Conservation (phyloP, 2,797 vertebrate species). For the Esox masquinongy region DNA sequence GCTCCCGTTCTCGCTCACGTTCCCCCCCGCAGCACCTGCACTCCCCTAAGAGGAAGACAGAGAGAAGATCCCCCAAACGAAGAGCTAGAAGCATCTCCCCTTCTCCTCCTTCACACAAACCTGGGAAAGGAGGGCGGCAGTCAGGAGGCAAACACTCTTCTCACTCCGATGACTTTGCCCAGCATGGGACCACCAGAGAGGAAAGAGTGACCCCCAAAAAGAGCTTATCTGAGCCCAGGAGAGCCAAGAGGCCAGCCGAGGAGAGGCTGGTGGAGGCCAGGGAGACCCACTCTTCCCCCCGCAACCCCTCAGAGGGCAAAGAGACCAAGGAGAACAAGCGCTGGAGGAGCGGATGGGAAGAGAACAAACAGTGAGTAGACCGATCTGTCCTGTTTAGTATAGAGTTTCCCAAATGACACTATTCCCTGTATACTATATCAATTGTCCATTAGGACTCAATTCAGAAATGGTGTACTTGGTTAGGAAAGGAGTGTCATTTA, state of each 20-base stretch:
- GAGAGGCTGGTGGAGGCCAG: slow-evolving; percentile 81
- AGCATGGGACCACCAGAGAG: slow-evolving; percentile 74
- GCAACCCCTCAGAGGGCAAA: slow-evolving; percentile 77
- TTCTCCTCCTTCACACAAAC: slow-evolving; percentile 77
- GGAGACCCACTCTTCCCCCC: slow-evolving; percentile 76
- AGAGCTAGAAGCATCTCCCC: slow-evolving; percentile 83
- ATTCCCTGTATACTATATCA: too few species aligned
- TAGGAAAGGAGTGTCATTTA: not conserved
- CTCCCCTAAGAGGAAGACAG: slow-evolving; percentile 88
- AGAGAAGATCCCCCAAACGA: slow-evolving; percentile 88
- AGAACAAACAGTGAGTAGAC: slow-evolving; percentile 88
- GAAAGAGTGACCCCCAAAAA: slow-evolving; percentile 83
- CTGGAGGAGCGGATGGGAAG: slow-evolving; percentile 97
- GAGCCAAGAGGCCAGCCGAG: slow-evolving; percentile 84
- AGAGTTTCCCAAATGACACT: not conserved
- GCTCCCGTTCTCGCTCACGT: slow-evolving; percentile 87
- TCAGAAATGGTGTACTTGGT: not conserved
- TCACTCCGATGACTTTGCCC: slow-evolving; percentile 76
- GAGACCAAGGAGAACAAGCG: slow-evolving; percentile 88
- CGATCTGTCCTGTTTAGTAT: not conserved
- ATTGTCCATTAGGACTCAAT: too few species aligned
- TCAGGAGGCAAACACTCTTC: slow-evolving; percentile 73
- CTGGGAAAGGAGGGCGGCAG: slow-evolving; percentile 78
- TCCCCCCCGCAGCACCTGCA: slow-evolving; percentile 73
- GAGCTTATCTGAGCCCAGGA: slow-evolving; percentile 79